These are phyloP conservation scores for Fukomys damarensis DNA, from an alignment of 2,113 vertebrate genomes.

Conservation along the genomic window DNA sequence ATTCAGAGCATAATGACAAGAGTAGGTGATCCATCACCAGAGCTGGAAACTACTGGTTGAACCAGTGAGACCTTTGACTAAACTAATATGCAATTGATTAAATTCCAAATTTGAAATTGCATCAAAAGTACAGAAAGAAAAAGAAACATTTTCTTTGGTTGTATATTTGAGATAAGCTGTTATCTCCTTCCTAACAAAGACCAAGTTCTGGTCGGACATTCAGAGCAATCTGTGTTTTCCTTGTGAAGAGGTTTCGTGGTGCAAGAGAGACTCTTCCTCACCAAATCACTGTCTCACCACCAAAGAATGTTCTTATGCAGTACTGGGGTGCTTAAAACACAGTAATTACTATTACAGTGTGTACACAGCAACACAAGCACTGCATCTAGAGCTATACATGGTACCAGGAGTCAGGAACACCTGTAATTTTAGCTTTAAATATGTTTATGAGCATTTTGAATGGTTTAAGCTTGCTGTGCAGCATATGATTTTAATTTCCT, in stretches of 20 bases:
- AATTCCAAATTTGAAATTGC: constrained; percentile 40
- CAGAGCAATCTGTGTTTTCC: background rate
- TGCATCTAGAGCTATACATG: constrained; percentile 31
- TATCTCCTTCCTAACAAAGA: constrained; percentile 46
- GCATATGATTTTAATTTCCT: constrained; percentile 81
- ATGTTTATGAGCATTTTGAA: constrained; percentile 80
- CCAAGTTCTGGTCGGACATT: background rate
- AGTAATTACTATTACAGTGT: constrained; percentile 72
- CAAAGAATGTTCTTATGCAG: constrained; percentile 44
- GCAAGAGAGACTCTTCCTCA: constrained; percentile 47
- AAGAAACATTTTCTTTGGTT: constrained; percentile 23
- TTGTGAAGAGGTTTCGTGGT: background rate
- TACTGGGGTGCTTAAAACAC: constrained; percentile 63
- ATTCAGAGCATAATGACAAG: constrained; percentile 50
- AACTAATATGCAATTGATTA: constrained; percentile 25
- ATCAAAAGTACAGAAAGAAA: constrained; percentile 14
- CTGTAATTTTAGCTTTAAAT: constrained; percentile 81
- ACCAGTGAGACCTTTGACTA: background rate
- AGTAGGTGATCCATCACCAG: constrained; percentile 10
- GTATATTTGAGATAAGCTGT: constrained; percentile 24
- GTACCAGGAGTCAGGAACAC: constrained; percentile 59
- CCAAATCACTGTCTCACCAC: constrained; percentile 45
- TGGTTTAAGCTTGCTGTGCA: constrained; percentile 76
- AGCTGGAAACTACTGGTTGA: background rate
- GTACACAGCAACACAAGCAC: constrained; percentile 37